These are phyloP conservation scores for Isotomurus palustris DNA, from an alignment of 2,888 invertebrate genomes.

Conservation along the genomic window DNA sequence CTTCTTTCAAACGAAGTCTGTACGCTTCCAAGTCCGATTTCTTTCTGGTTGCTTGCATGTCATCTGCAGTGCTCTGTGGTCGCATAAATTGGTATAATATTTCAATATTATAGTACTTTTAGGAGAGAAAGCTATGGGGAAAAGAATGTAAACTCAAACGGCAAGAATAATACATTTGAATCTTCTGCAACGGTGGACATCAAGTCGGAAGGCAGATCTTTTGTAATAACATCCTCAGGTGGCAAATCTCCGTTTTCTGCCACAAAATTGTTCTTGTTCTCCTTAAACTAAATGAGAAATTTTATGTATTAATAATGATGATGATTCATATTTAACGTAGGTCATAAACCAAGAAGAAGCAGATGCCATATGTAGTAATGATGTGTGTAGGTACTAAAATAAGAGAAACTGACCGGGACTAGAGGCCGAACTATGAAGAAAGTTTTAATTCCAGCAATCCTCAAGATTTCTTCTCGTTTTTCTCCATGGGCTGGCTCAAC, in stretches of 20 bases:
- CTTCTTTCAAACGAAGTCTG: constrained; percentile 72
- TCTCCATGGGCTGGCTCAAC: constrained; percentile 83
- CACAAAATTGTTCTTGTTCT: constrained; percentile 28
- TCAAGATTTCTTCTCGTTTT: constrained; percentile 81
- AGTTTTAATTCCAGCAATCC: constrained; percentile 83
- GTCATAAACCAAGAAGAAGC: neutral
- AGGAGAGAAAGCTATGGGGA: too few relatives aligned
- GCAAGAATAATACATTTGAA: constrained; percentile 41
- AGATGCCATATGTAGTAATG: too few relatives aligned
- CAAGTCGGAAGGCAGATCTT: constrained; percentile 41
- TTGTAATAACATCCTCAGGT: constrained; percentile 37
- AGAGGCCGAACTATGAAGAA: constrained; percentile 66
- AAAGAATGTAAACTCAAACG: too few relatives aligned
- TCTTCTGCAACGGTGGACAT: constrained; percentile 45
- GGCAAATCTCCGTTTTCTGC: constrained; percentile 43
- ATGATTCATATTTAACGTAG: neutral
- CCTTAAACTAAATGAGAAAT: constrained; percentile 23
- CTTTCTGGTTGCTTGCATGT: constrained; percentile 49
- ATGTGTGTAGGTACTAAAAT: neutral
- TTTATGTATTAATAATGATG: neutral
- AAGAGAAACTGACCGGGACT: constrained; percentile 1
- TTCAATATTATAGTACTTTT: too few relatives aligned
- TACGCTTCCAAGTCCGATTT: constrained; percentile 65
- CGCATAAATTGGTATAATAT: too few relatives aligned
- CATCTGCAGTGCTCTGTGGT: constrained; percentile 47